A percentile compares a stretch with the other conserved stretches of the same genome.
Conservation (phyloP, 2,797 vertebrate genomes). For the Helarctos malayanus region DNA sequence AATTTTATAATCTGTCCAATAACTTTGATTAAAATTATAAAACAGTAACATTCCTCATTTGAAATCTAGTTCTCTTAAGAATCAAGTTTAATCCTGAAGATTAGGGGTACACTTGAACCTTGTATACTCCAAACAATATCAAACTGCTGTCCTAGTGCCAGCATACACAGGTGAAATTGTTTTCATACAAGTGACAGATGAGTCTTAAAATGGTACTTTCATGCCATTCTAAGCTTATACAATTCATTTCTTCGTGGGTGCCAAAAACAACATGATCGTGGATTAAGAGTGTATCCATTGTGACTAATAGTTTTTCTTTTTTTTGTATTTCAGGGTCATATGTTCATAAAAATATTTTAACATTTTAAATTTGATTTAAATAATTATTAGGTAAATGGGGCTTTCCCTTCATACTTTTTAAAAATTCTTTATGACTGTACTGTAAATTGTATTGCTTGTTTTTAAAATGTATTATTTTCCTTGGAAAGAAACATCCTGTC, state of each 20-base stretch:
- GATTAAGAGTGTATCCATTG: background rate
- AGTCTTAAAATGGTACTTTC: background rate
- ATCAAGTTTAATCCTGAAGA: background rate
- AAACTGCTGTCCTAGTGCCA: background rate
- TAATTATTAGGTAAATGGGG: background rate
- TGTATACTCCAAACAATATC: background rate
- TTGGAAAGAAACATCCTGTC: background rate
- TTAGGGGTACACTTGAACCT: background rate
- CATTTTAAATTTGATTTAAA: background rate
- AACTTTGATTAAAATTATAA: background rate
- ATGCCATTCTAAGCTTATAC: background rate
- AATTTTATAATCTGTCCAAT: background rate
- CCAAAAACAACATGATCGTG: background rate
- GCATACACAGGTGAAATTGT: background rate
- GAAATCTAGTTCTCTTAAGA: background rate
- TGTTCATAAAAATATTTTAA: background rate
- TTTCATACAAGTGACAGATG: background rate
- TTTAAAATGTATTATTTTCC: background rate
- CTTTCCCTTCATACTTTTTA: background rate
- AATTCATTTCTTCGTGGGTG: background rate
- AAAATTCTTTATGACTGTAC: background rate
- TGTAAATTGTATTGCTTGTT: background rate
- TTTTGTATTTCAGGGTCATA: background rate
- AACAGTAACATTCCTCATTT: background rate
- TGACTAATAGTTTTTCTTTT: background rate